Conservation (phyloP, 2,888 invertebrate species). For the Melanostoma scalare region DNA sequence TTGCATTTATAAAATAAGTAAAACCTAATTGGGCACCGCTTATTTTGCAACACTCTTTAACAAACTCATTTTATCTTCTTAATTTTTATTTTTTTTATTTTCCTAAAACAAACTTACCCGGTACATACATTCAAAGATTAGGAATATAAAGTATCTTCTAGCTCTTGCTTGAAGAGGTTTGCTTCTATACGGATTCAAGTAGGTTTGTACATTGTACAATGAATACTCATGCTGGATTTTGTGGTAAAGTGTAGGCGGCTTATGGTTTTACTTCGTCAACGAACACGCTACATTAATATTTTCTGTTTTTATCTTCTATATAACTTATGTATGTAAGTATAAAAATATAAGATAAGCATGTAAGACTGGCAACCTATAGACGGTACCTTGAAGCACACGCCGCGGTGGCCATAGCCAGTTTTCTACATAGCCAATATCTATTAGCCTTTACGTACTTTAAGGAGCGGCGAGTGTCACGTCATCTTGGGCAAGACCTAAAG, state of each 20-base stretch:
- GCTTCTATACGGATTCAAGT: no score
- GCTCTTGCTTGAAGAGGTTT: no score
- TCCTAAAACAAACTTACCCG: no score
- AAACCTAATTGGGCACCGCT: no score
- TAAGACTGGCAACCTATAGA: constrained; percentile 8
- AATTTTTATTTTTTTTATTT: no score
- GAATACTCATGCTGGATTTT: not conserved
- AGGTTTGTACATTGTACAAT: no score
- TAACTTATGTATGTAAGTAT: constrained; percentile 9
- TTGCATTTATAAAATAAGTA: no score
- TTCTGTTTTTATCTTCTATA: constrained; percentile 33
- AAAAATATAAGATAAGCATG: constrained; percentile 37
- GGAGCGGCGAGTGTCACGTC: constrained; percentile 27
- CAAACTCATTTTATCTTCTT: no score
- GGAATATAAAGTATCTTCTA: no score
- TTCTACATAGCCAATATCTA: not conserved
- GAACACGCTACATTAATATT: constrained; percentile 38
- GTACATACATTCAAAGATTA: no score
- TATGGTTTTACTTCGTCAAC: constrained; percentile 35
- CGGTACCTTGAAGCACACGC: constrained; percentile 25
- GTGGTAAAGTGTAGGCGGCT: constrained; percentile 21
- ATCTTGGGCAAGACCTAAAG: constrained; percentile 21
- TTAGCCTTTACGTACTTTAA: constrained; percentile 12
- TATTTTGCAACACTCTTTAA: no score
- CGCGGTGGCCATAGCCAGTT: constrained; percentile 8